Conservation (phyloP, 2,888 invertebrate species). For the Hyposoter dolosus region DNA sequence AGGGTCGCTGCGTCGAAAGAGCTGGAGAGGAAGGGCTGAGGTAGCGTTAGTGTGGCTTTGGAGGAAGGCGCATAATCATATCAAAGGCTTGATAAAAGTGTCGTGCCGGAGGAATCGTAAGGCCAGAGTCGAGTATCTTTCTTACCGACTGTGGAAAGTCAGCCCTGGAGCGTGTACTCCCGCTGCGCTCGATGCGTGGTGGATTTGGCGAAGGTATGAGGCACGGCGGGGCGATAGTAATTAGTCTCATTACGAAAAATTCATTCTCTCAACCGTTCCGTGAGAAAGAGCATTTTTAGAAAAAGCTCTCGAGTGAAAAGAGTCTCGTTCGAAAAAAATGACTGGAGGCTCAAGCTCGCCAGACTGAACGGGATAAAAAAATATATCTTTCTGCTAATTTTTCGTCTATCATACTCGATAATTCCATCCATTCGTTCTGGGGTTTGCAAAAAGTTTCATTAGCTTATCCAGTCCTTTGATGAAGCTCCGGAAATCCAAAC, state of each 20-base stretch:
- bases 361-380: background rate
- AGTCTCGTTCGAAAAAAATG: background rate
- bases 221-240: background rate
- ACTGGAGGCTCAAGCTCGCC: background rate
- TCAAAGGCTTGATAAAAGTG: slow-evolving; percentile 20
- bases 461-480: background rate
- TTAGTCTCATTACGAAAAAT: background rate
- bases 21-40: background rate
- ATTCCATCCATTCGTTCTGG: background rate
- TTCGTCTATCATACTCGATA: background rate
- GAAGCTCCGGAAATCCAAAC: background rate
- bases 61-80: background rate
- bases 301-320: background rate
- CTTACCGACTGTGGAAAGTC: slow-evolving; percentile 54
- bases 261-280: background rate
- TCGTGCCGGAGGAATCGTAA: background rate
- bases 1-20: background rate
- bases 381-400: background rate
- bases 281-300: slow-evolving; percentile 2
- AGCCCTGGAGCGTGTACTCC: background rate
- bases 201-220: background rate
- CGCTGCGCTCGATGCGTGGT: background rate
- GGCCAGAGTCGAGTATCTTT: slow-evolving; percentile 40
- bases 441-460: background rate
- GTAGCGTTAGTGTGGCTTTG: background rate